A percentile compares a stretch with the other conserved stretches of the same genome.
These are phyloP conservation scores for Channallabes apus DNA, from an alignment of 2,797 vertebrate species.

Conservation along the genomic window DNA sequence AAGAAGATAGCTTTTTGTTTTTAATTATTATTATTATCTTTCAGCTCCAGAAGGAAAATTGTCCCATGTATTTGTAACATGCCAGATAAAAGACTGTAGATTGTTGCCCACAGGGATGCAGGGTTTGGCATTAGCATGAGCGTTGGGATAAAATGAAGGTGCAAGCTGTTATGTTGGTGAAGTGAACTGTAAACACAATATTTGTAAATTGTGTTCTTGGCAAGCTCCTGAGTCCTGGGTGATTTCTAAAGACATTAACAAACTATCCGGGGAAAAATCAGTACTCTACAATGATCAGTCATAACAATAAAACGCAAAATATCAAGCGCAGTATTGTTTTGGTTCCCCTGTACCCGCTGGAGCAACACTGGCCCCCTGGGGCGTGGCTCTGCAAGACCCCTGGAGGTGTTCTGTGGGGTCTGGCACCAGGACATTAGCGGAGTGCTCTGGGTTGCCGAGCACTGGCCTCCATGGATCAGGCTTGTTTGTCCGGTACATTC, in stretches of 20 bases:
- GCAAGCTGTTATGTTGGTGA: slow-evolving; percentile 47
- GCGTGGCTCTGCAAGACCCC: too few relatives aligned
- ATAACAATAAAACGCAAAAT: too few relatives aligned
- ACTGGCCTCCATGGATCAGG: too few relatives aligned
- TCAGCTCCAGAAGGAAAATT: slow-evolving; percentile 16
- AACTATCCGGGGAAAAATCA: background rate
- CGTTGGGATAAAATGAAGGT: slow-evolving; percentile 45
- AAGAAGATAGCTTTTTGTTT: background rate
- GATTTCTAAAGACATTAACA: background rate
- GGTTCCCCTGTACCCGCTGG: too few relatives aligned
- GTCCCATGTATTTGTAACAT: slow-evolving; percentile 21
- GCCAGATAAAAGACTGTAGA: slow-evolving; percentile 28
- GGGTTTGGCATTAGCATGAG: slow-evolving; percentile 42
- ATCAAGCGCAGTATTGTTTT: too few relatives aligned
- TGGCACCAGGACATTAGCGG: too few relatives aligned
- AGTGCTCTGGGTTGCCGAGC: too few relatives aligned
- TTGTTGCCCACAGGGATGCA: slow-evolving; percentile 39
- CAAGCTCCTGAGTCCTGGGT: slow-evolving; percentile 9
- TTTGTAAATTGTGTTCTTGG: slow-evolving; percentile 27
- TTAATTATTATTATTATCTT: background rate
- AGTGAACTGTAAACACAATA: slow-evolving; percentile 44
- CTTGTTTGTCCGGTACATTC: too few relatives aligned
- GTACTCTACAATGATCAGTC: background rate
- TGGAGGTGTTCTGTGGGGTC: too few relatives aligned
- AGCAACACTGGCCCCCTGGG: too few relatives aligned